Base-by-base conservation (phyloP, 1,140 invertebrate genomes). In the Lepidurus arcticus region DNA sequence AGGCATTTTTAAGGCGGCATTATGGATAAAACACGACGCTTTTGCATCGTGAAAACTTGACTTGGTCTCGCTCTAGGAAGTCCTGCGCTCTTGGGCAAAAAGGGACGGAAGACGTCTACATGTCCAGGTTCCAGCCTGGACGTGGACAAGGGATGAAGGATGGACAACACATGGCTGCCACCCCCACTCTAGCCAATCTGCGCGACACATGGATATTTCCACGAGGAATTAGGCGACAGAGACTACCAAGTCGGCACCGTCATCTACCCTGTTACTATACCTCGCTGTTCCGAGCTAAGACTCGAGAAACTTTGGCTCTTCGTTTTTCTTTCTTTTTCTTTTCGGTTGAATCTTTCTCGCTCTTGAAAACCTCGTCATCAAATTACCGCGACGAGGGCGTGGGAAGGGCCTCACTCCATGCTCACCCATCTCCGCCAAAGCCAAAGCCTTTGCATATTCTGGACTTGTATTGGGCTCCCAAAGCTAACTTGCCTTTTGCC, bases 331-430 rank as follows among this genome's bases (percentile, higher is more conserved):
- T 9, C 9, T 65, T 65, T 16, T 65, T 16, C n/a, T 65, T 65
- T 65, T 65, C 21, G 16, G 16, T 16, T 7, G 13, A 65, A 65
- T 21, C 53, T 65, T 47, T 16, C 45, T 21, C 53, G 13, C 53
- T 65, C 53, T 65, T 65, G 9, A 65, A 65, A 65, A 65, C 21
- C 53, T 65, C 21, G 16, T 65, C 53, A 65, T 65, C 53, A 65
- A 65, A 65, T 65, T 65, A 65, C 53, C 53, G 21, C 16, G 53
- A 65, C n/a, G 53, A 65, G 53, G 53, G 53, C 53, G 53, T 65
- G 53, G 53, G 53, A 65, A 65, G 53, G 53, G 53, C 53, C 53
- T 65, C 21, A 65, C 53, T 65, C 53, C 53, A 65, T 21, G 21
- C 53, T 65, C 53, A 65, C 53, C 53, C 53, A 13, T 21, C 53